Evolutionary conservation across 2,888 invertebrate species (phyloP), one percentile per base, ranked within the genome.

Genomic region (Troilus luridus): DNA sequence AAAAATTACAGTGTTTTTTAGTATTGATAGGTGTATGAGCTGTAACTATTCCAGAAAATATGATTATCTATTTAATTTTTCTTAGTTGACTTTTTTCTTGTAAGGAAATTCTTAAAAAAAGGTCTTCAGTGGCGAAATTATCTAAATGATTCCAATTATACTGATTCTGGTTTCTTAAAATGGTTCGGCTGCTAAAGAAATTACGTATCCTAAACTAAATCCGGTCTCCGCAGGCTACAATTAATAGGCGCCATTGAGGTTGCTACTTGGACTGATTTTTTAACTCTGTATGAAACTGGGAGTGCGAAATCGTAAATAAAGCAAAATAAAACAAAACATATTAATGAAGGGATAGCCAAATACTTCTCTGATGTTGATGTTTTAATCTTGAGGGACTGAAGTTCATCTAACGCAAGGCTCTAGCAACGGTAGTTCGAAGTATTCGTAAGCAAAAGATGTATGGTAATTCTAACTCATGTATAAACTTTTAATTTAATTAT

Each of bases 101-200:
- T n/a, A n/a, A n/a, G n/a, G n/a, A n/a, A n/a, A n/a, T n/a, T n/a
- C n/a, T n/a, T n/a, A n/a, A n/a, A n/a, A n/a, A 77, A 19, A 41
- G 27, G 0, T 17, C 9, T 14, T 56, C 3, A 58, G 85, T 17
- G n/a, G 56, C 56, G 56, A 21, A 19, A 17, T 77, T 77, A 56
- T 19, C 56, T 85, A 85, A 85, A 85, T 85, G 8, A 56, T 56
- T 12, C 85, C 54, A 85, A n/a, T 85, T 85, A 85, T 58, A 58
- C 12, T 56, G 56, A 85, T 85, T 85, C 2, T 0, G 11, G 17
- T n/a, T 58, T 56, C n/a, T 85, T 85, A 77, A 41, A 41, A 21
- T 77, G 9, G 9, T 85, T 56, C n/a, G 21, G 54, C n/a, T 85
- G 17, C 85, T 85, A 85, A n/a, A 56, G n/a, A 56, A 85, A 85